Evolutionary conservation across 2,113 vertebrate genomes (phyloP), one percentile per base, ranked within the genome.

Genomic region (Xyliphius kryptos): DNA sequence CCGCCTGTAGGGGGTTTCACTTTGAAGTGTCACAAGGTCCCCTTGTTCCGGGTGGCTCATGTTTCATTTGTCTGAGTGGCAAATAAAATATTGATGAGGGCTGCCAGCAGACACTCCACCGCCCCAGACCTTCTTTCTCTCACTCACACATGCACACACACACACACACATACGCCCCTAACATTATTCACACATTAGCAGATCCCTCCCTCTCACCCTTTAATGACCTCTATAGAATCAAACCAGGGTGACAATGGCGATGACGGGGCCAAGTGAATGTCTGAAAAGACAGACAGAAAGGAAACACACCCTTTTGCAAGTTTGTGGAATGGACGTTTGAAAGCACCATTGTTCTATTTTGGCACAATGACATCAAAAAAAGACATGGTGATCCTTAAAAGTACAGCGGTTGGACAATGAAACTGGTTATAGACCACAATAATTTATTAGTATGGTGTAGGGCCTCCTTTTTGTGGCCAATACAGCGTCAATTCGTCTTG

Each of bases 1-100:
- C 91, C 93, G 94, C 93, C 94, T 92, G 94, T 93, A 97, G 94
- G 94, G 94, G 93, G 92, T 91, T 91, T 91, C 86, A 86, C 90
- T 97, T 97, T 97, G 94, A 97, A 97, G 92, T 97, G 94, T 97
- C 93, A 95, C 90, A 94, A 91, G 92, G 92, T 89, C 90, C 91
- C 92, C 92, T 95, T 95, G 94, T 97, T 94, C 91, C 91, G 92
- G 89, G 91, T 93, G 94, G 93, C 93, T 96, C 92, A 88, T 91
- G 92, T 97, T 97, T 95, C 93, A 94, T 97, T 97, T 97, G 91
- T 97, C 91, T 97, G 94, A 97, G 92, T 97, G 94, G 92, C 91
- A 87, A 91, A 97, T 98, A 88, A 98, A 98, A 97, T 92, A 98
- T 98, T 91, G 91, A 98, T 98, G 94, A 97, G 59, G 91, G 91